Percentiles rank a stretch among this genome's conserved stretches.
These are phyloP conservation scores for Brachypterus glaber DNA, from an alignment of 2,888 invertebrate genomes.

Conservation along the genomic window DNA sequence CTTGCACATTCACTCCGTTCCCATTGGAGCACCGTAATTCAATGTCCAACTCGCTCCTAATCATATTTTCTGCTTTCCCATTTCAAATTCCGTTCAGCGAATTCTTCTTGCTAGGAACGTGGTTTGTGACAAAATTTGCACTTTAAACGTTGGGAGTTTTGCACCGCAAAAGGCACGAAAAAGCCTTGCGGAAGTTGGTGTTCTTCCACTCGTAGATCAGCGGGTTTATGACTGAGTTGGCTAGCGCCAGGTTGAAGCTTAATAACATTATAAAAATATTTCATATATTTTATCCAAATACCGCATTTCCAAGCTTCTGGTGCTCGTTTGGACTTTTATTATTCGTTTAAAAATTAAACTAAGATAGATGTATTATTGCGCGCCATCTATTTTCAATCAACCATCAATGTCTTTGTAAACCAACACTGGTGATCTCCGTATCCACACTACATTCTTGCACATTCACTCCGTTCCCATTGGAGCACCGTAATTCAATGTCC, in stretches of 20 bases:
- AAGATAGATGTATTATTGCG: too few relatives aligned
- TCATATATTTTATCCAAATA: too few relatives aligned
- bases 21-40: slow-evolving; percentile 12
- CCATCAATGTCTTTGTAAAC: too few relatives aligned
- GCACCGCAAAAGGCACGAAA: slow-evolving; percentile 57
- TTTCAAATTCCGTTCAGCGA: slow-evolving; percentile 45
- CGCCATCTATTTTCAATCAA: too few relatives aligned
- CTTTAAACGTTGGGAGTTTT: slow-evolving; percentile 47
- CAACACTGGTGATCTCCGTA: slow-evolving; percentile 13
- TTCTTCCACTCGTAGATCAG: slow-evolving; percentile 82
- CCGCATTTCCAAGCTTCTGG: too few relatives aligned
- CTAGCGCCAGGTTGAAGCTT: slow-evolving; percentile 59
- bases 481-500: slow-evolving; percentile 16
- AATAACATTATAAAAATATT: too few relatives aligned
- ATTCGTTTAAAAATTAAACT: too few relatives aligned
- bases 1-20: slow-evolving; percentile 13
- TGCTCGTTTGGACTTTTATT: too few relatives aligned
- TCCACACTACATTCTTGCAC: slow-evolving; percentile 18
- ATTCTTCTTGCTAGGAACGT: slow-evolving; percentile 45
- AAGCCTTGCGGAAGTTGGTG: slow-evolving; percentile 63
- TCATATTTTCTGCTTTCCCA: slow-evolving; percentile 30
- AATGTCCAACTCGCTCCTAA: slow-evolving; percentile 16
- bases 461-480: slow-evolving; percentile 8
- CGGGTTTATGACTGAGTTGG: slow-evolving; percentile 73
- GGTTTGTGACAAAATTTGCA: slow-evolving; percentile 41